Evolutionary conservation across 2,888 invertebrate species (phyloP).

Genomic region (Spilosoma lubricipeda): DNA sequence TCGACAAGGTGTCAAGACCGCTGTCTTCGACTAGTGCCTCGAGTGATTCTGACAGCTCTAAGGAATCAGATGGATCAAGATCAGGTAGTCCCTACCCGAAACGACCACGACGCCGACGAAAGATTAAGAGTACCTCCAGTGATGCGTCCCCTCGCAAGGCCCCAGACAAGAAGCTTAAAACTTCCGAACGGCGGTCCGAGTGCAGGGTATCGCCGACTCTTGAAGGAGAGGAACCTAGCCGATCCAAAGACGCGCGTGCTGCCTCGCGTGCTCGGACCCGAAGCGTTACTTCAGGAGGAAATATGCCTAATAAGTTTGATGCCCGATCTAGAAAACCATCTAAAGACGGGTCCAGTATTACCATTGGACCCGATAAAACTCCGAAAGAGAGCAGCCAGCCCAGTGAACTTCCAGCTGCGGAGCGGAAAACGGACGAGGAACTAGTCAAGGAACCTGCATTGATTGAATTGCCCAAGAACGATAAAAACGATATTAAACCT

Average conservation of each 20-base stretch:
- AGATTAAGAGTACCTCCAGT: conserved; percentile 72
- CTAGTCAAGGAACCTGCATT: conserved; percentile 76
- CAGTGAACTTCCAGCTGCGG: conserved; percentile 87
- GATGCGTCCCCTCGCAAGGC: conserved; percentile 86
- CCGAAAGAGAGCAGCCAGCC: conserved; percentile 87
- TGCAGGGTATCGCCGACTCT: conserved; percentile 89
- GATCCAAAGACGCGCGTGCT: conserved; percentile 79
- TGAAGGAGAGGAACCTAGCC: conserved; percentile 91
- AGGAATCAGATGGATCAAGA: conserved; percentile 73
- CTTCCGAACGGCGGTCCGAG: conserved; percentile 92
- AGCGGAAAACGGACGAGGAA: conserved; percentile 88
- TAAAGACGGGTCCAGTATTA: conserved; percentile 72
- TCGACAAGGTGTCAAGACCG: conserved; percentile 91
- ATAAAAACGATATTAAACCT: conserved; percentile 61
- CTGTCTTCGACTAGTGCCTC: conserved; percentile 88
- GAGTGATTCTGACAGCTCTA: conserved; percentile 87
- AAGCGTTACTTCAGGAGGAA: conserved; percentile 89
- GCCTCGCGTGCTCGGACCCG: conserved; percentile 88
- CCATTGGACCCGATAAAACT: conserved; percentile 78
- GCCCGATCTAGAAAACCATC: conserved; percentile 83
- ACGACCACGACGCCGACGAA: conserved; percentile 77
- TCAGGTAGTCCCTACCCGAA: conserved; percentile 78
- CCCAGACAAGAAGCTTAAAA: conserved; percentile 94
- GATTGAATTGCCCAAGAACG: conserved; percentile 62
- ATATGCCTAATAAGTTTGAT: conserved; percentile 88